phyloP scores from a whole-genome alignment of 2,113 vertebrate genomes.

The Lophura nycthemera region DNA sequence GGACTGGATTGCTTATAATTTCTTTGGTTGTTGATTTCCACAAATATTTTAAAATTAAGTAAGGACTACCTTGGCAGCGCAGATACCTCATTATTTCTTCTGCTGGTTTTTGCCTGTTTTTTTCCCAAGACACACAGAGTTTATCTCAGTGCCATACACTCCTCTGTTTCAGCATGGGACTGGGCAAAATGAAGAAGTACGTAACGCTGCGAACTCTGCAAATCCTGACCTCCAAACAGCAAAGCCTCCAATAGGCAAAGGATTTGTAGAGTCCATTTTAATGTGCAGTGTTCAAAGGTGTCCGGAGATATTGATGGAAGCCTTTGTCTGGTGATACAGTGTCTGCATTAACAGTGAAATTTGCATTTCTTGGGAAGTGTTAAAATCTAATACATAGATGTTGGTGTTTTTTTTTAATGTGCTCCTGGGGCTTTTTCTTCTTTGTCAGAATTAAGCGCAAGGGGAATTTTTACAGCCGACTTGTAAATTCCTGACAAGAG shows the following conservation, averaged over 20 bases:
- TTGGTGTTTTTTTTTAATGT: neutral
- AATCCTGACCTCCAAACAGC: neutral
- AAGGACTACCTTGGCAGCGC: neutral
- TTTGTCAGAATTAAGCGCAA: conserved; percentile 53
- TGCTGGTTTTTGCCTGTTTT: neutral
- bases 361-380: conserved; percentile 45
- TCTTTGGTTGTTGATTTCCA: conserved; percentile 18
- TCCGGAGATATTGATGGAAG: neutral
- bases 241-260: fast-evolving
- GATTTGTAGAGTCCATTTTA: neutral
- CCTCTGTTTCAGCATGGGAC: neutral
- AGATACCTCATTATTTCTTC: neutral
- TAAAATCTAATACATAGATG: conserved; percentile 20
- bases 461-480: conserved; percentile 62
- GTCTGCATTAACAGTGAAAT: neutral
- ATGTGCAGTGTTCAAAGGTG: neutral
- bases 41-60: neutral
- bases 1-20: conserved; percentile 20
- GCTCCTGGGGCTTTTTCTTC: conserved; percentile 41
- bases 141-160: neutral
- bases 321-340: neutral
- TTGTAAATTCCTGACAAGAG: conserved; percentile 73
- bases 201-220: neutral
- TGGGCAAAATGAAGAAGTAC: neutral
- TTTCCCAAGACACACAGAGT: neutral